These are phyloP conservation scores for Macquaria ambigua DNA, from an alignment of 2,113 vertebrate species.

Conservation along the genomic window DNA sequence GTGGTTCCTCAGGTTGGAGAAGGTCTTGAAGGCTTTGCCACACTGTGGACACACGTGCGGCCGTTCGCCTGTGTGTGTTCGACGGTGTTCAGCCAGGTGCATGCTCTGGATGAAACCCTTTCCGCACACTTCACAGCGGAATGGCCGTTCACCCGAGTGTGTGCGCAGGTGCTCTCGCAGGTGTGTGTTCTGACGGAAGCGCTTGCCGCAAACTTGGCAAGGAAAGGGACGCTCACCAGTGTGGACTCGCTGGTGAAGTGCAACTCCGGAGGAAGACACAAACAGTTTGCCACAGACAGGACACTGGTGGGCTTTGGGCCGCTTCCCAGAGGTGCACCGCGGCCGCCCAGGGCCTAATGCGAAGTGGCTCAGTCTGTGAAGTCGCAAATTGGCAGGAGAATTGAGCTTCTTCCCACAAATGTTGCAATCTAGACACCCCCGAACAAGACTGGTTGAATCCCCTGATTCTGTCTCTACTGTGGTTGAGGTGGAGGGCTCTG, in stretches of 20 bases:
- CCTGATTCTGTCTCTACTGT: constrained; percentile 6
- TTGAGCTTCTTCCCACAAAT: constrained; percentile 86
- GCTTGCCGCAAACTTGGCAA: constrained; percentile 89
- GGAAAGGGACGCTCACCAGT: constrained; percentile 86
- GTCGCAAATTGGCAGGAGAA: constrained; percentile 83
- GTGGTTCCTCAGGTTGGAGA: constrained; percentile 93
- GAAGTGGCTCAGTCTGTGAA: constrained; percentile 83
- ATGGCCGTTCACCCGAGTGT: constrained; percentile 90
- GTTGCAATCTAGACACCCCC: constrained; percentile 77
- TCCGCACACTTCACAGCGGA: constrained; percentile 88
- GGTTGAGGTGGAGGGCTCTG: constrained; percentile 57
- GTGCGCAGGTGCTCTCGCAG: constrained; percentile 92
- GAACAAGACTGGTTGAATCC: neutral
- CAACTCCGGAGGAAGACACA: constrained; percentile 89
- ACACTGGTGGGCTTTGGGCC: constrained; percentile 87
- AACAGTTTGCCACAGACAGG: constrained; percentile 88
- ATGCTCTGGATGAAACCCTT: constrained; percentile 93
- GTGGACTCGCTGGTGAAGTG: constrained; percentile 90
- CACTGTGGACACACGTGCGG: constrained; percentile 88
- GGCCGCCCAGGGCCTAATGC: constrained; percentile 63
- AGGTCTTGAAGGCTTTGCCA: constrained; percentile 91
- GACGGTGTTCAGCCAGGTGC: constrained; percentile 90
- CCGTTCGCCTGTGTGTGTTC: constrained; percentile 89
- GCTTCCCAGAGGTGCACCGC: constrained; percentile 54
- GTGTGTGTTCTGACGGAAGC: constrained; percentile 92